A percentile compares a stretch with the other conserved stretches of the same genome.
Conservation (phyloP, 2,797 vertebrate species). For the Amphiprion clarkii region DNA sequence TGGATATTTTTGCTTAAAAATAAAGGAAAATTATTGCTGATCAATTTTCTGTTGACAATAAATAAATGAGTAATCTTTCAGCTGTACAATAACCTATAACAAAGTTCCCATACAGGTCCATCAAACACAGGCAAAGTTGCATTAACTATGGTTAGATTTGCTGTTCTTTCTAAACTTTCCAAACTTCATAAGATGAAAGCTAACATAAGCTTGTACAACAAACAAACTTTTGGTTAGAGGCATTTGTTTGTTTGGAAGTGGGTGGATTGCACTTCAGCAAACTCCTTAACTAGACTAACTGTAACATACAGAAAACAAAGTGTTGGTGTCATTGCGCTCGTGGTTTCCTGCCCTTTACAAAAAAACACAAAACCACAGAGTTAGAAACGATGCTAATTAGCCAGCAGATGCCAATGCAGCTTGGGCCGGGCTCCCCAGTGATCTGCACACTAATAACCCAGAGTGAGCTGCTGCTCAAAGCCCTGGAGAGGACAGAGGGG, state of each 20-base stretch:
- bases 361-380: slow-evolving; percentile 4
- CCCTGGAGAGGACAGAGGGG: slow-evolving; percentile 33
- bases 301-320: neutral
- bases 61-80: too few species aligned
- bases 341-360: neutral
- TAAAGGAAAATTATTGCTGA: too few species aligned
- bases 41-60: too few species aligned
- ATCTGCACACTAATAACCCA: slow-evolving; percentile 67
- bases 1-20: too few species aligned
- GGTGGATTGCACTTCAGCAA: neutral
- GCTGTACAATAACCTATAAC: too few species aligned
- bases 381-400: slow-evolving; percentile 46
- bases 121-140: neutral
- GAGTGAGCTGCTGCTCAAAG: slow-evolving; percentile 26
- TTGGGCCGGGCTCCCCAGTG: slow-evolving; percentile 39
- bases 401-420: slow-evolving; percentile 43
- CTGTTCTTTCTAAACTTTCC: neutral
- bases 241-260: neutral
- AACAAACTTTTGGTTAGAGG: slow-evolving; percentile 2
- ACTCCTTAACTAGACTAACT: neutral
- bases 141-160: neutral
- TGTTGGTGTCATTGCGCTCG: slow-evolving; percentile 3
- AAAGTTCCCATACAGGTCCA: neutral
- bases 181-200: neutral
- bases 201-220: neutral